Percentiles rank a stretch among this genome's conserved stretches.
Evolutionary conservation across 2,888 invertebrate species (phyloP).

Genomic region (Cryptocephalus moraei): DNA sequence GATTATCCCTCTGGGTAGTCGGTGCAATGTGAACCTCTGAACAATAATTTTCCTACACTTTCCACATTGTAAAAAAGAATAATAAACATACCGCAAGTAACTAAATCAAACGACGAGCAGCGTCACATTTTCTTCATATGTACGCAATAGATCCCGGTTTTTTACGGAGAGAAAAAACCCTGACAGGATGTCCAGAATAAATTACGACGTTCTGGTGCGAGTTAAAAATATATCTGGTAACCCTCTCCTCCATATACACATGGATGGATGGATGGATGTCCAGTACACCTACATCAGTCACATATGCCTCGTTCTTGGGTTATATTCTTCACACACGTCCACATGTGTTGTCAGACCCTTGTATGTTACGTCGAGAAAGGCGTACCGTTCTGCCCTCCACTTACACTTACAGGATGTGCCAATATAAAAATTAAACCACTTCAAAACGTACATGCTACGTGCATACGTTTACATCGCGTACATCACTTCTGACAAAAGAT

Average conservation of each 20-base stretch:
- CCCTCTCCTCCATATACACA: too few species aligned
- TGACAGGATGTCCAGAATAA: conserved; percentile 21
- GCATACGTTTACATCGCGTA: too few species aligned
- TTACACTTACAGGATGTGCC: conserved; percentile 1
- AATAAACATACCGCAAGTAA: neutral
- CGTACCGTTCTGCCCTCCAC: conserved; percentile 1
- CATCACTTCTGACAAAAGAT: too few species aligned
- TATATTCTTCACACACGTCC: conserved; percentile 35
- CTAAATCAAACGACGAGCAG: conserved; percentile 7
- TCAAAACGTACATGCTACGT: too few species aligned
- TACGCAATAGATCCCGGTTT: conserved; percentile 7
- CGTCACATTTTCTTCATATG: conserved; percentile 5
- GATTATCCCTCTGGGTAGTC: too few species aligned
- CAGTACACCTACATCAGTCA: conserved; percentile 20
- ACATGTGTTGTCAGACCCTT: conserved; percentile 23
- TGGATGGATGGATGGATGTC: conserved; percentile 20
- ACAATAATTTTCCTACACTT: too few species aligned
- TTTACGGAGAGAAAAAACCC: conserved; percentile 6
- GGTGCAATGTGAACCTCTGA: too few species aligned
- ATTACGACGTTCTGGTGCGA: conserved; percentile 15
- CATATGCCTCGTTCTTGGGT: conserved; percentile 22
- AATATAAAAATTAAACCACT: too few species aligned
- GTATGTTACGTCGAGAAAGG: too few species aligned
- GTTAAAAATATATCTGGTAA: conserved; percentile 25
- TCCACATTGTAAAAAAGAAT: too few species aligned